Base-by-base conservation (phyloP, 2,797 vertebrate genomes). In the Rhabdophis nuchalis region DNA sequence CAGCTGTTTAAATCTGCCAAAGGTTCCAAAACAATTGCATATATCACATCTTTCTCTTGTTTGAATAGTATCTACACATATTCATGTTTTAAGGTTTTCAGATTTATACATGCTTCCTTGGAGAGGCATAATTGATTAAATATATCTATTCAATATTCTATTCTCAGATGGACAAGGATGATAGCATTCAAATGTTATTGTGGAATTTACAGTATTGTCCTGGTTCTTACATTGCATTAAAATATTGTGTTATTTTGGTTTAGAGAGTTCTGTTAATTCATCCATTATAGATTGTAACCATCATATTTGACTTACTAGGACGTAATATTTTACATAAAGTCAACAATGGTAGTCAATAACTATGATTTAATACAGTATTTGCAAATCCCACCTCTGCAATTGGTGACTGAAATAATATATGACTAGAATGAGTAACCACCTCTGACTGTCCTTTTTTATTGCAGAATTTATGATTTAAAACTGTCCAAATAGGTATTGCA, bases 1-100 rank as follows among this genome's bases (percentile, higher is more conserved):
- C 86, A 98, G 94, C 50, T 95, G 95, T 91, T 91, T 90, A 95
- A 97, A 95, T 57, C 97, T 98, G 94, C 6, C 52, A 92, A 89
- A 32, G 94, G 50, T 0, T 0, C 95, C 77, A 95, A 86, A 29
- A 91, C 90, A 82, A 82, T 82, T 82, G 10, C 36, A 25, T 41
- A 23, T 5, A 25, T 82, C 10, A 36, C 36, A 82, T 82, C 20
- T 72, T 72, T 72, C 13, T 72, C 32, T 53, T 32, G 50, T 86
- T 54, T 36, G 20, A 60, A 53, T 50, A 6, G 3, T 13, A 13
- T 16, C 16, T 6, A 60, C 7, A 29, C n/a, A 46, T 6, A 46
- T 7, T 46, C 86, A 57, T 57, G 23, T 25, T 41, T 91, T 68
- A 54, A 64, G n/a, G 41, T 60, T 46, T 57, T 29, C 32, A 89